Evolutionary conservation across 2,888 invertebrate species (phyloP), one percentile per base, ranked within the genome.

Genomic region (Unio pictorum): DNA sequence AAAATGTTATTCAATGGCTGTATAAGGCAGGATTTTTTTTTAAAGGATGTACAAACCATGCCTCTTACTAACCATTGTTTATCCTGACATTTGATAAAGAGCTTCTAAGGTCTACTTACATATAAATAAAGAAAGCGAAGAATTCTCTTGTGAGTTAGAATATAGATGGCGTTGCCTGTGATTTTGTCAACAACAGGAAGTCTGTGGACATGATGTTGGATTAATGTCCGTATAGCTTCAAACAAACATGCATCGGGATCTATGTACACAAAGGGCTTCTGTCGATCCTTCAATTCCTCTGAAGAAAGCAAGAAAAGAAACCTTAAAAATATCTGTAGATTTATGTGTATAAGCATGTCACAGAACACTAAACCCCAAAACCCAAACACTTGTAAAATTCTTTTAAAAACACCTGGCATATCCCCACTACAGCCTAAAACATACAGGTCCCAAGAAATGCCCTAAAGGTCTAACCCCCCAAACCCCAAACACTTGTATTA

Each of bases 71-170:
- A 28, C 28, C 28, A 28, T 28, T 2, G 28, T 28, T 28, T 28
- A 28, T 28, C 2, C 5, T 7, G 45, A 11, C 45, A 11, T 45
- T 45, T 11, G 45, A 45, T 1, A 45, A 45, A 11, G 11, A 45
- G 11, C 45, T 11, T 45, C 11, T 11, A 58, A 58, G 26, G n/a
- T 1, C 34, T 80, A 94, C 97, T 95, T 92, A 99, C 98, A 92
- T 98, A 99, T 91, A 99, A 93, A 92, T 98, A 98, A 84, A 99
- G 94, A 92, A 98, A 99, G 91, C 98, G 94, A 84, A 99, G 93
- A 90, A 99, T 97, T 91, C 99, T 94, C 92, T 99, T 99, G 91
- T 99, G 98, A 65, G 99, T 99, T 86, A 99, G 94, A 90, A 99
- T 98, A 91, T 98, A 98, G 81, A 99, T 94, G 84, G 98, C 98